phyloP scores from a whole-genome alignment of 2,888 invertebrate species.

The Acheta domesticus region DNA sequence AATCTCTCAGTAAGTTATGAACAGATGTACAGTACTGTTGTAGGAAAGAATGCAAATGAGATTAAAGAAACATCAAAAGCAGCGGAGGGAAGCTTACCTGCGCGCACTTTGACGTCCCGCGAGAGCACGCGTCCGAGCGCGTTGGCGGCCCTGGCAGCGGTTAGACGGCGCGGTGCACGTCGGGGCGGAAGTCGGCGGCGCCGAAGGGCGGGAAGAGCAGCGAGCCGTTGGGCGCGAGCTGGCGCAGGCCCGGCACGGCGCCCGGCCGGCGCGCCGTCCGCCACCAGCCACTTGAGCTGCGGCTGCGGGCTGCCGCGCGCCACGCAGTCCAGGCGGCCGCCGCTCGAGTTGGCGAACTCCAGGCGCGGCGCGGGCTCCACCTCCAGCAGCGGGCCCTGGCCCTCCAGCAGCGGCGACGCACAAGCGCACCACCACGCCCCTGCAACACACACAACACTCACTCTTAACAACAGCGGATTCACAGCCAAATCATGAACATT shows the following conservation, averaged over 20 bases:
- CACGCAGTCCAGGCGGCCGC: too few species aligned
- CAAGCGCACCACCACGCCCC: slow-evolving; percentile 42
- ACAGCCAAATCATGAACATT: too few species aligned
- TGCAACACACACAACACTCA: neutral
- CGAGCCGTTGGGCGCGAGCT: slow-evolving; percentile 40
- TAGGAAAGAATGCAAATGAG: too few species aligned
- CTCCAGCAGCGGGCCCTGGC: slow-evolving; percentile 38
- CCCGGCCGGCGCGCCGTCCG: slow-evolving; percentile 38
- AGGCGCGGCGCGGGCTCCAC: slow-evolving; percentile 33
- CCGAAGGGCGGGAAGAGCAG: slow-evolving; percentile 42
- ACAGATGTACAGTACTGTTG: too few species aligned
- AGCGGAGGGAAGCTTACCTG: slow-evolving; percentile 32
- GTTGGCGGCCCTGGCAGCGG: slow-evolving; percentile 38
- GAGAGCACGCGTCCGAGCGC: slow-evolving; percentile 36
- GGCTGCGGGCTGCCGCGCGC: slow-evolving; percentile 41
- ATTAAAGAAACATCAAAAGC: too few species aligned
- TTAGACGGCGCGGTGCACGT: slow-evolving; percentile 42
- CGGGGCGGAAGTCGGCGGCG: slow-evolving; percentile 42
- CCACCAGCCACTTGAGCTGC: too few species aligned
- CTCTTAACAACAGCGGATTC: too few species aligned
- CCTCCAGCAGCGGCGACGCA: slow-evolving; percentile 47
- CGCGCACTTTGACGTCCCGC: slow-evolving; percentile 37
- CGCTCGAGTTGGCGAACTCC: slow-evolving; percentile 31
- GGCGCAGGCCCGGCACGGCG: slow-evolving; percentile 37
- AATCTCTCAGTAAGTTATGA: too few species aligned